Evolutionary conservation across 2,888 invertebrate genomes (phyloP), one percentile per base, ranked within the genome.

Genomic region (Rhagonycha fulva): DNA sequence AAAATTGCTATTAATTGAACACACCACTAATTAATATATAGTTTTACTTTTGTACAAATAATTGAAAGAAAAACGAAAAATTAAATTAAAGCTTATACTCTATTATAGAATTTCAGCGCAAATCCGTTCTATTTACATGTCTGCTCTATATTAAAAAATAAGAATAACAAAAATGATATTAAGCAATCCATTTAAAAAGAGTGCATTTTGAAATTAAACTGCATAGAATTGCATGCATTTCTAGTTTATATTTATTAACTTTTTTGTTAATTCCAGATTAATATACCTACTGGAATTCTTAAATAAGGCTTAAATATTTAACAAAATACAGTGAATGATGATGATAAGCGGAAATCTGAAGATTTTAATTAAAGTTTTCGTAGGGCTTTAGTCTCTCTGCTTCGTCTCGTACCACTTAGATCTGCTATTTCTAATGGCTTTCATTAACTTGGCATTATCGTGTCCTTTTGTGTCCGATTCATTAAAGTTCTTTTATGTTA

Each of bases 401-500:
- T 74, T 76, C 71, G 68, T 66, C 62, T 69, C 66, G 67, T 69
- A 71, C 76, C 62, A 76, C 74, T 74, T 66, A 62, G 76, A 68
- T 74, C 71, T 76, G 71, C 74, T 75, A 75, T 77, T 75, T 77
- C 74, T 77, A 75, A 79, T 74, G 71, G 70, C 72, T 72, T 79
- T 79, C 78, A 79, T 79, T 79, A 79, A 76, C 76, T 78, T 70
- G 75, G 78, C 74, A 78, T 79, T 79, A 79, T 78, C 78, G 74
- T 78, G 76, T 75, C 72, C 75, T 71, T 78, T 78, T 78, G 76
- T 78, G 79, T 76, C 76, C 79, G 75, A 74, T 76, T 78, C 78
- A 71, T 78, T 78, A 76, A 78, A 74, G 78, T 73, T 74, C 75
- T 77, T 77, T 77, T 77, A 75, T 77, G 74, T 75, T 77, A 79